A percentile compares a stretch with the other conserved stretches of the same genome.
phyloP scores from a whole-genome alignment of 1,140 invertebrate genomes.

The Diorhabda carinulata region DNA sequence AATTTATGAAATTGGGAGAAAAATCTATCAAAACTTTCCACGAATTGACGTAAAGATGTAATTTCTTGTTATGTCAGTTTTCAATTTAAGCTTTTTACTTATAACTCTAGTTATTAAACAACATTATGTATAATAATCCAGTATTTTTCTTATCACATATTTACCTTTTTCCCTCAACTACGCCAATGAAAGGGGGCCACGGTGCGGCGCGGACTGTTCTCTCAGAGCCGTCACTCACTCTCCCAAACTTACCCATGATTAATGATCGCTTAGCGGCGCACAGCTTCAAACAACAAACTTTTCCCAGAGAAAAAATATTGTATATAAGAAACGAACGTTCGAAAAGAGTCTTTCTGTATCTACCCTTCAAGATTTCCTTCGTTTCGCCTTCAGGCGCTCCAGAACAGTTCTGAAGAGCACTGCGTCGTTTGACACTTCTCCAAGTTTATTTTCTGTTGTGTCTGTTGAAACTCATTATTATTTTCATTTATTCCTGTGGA shows the following conservation, averaged over 20 bases:
- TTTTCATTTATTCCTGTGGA: slow-evolving; percentile 22
- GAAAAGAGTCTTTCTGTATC: slow-evolving; percentile 47
- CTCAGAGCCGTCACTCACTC: slow-evolving; percentile 55
- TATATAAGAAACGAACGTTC: slow-evolving; percentile 55
- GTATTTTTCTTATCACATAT: no score
- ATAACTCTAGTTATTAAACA: no score
- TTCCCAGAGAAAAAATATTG: slow-evolving; percentile 57
- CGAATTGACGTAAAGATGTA: no score
- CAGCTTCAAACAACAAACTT: slow-evolving; percentile 64
- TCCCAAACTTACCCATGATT: slow-evolving; percentile 57
- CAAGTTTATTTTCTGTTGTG: slow-evolving; percentile 30
- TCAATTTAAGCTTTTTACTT: no score
- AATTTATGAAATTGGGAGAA: no score
- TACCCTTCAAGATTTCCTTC: slow-evolving; percentile 46
- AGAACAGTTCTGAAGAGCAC: slow-evolving; percentile 21
- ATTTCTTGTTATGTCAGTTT: no score
- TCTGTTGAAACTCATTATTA: slow-evolving; percentile 28
- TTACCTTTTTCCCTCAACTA: background rate
- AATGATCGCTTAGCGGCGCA: slow-evolving; percentile 55
- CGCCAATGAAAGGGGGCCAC: slow-evolving; percentile 21
- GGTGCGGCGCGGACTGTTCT: slow-evolving; percentile 39
- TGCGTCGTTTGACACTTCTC: slow-evolving; percentile 25
- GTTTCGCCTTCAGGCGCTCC: slow-evolving; percentile 20
- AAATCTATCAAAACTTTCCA: no score
- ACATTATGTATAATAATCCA: no score